These are phyloP conservation scores for Apostichopus parvimensis DNA, from an alignment of 35 echinoderm and acorn worm genomes.

Conservation along the genomic window DNA sequence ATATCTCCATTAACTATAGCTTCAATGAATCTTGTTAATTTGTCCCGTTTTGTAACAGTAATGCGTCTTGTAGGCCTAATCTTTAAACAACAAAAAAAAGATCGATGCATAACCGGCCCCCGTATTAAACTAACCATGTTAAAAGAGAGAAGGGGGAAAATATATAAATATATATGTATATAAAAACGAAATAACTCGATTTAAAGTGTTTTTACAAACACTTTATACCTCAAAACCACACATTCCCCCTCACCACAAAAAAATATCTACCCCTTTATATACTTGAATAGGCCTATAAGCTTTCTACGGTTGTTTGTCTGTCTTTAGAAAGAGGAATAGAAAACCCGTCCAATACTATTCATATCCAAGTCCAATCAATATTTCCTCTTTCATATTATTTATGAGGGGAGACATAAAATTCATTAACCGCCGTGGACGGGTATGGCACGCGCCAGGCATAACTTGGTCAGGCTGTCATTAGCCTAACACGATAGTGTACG, in stretches of 20 bases:
- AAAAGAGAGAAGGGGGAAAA: neutral
- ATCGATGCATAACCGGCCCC: neutral
- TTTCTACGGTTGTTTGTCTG: neutral
- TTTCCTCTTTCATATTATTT: neutral
- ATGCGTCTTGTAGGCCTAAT: neutral
- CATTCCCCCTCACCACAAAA: neutral
- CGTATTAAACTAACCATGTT: neutral
- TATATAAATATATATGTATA: neutral
- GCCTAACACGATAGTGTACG: conserved; percentile 12
- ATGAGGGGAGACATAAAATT: conserved; percentile 30
- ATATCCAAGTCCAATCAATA: conserved; percentile 45
- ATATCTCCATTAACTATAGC: neutral
- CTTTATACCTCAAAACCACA: neutral
- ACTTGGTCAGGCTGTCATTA: neutral
- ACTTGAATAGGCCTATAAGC: neutral
- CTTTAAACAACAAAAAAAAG: neutral
- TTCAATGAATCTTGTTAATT: neutral
- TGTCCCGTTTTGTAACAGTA: neutral
- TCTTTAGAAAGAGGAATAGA: neutral
- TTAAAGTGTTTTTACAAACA: conserved; percentile 34
- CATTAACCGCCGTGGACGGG: conserved; percentile 36
- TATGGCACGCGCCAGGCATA: conserved; percentile 35
- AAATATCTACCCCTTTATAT: neutral
- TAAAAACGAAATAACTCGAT: neutral
- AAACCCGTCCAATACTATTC: neutral